Evolutionary conservation across 2,888 invertebrate species (phyloP).

Genomic region (Dynastes tityus): DNA sequence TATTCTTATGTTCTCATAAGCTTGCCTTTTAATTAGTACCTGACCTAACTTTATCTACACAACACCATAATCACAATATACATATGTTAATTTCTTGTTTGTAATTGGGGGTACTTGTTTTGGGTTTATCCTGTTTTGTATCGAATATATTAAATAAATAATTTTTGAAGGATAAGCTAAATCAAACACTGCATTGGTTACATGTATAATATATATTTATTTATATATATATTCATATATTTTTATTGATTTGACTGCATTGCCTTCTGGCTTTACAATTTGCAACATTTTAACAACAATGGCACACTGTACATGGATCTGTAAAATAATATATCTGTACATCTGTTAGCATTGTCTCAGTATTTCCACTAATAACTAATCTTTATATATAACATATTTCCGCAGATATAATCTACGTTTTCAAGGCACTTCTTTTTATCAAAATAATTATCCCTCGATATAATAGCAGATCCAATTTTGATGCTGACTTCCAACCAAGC

Average conservation of each 20-base stretch:
- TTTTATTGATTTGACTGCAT: conserved; percentile 69
- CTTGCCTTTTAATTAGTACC: too few species aligned
- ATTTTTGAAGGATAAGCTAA: neutral
- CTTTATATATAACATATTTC: conserved; percentile 64
- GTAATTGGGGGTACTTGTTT: too few species aligned
- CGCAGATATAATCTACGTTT: conserved; percentile 59
- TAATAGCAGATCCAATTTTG: conserved; percentile 37
- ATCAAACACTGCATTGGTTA: conserved; percentile 51
- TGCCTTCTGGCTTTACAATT: conserved; percentile 67
- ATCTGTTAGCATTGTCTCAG: conserved; percentile 64
- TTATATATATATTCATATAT: conserved; percentile 46
- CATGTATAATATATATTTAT: conserved; percentile 47
- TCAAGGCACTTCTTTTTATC: conserved; percentile 65
- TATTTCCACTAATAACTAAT: conserved; percentile 62
- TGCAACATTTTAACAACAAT: conserved; percentile 66
- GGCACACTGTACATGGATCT: conserved; percentile 70
- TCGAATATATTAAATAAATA: too few species aligned
- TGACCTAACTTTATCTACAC: too few species aligned
- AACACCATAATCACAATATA: too few species aligned
- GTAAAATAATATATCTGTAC: conserved; percentile 68
- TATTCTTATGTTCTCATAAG: too few species aligned
- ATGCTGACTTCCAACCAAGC: conserved; percentile 38
- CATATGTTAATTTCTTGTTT: too few species aligned
- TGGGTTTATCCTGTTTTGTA: too few species aligned
- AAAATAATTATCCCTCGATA: conserved; percentile 46